Conservation (phyloP, 2,113 vertebrate genomes). For the Rattus norvegicus region GRCr8 NC_086022.1:34841001-34841500, state of each 20-base stretch:
- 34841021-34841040: neutral
- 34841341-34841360: conserved; percentile 60
- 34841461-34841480: conserved; percentile 72
- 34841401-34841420: conserved; percentile 64
- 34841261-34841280: conserved; percentile 63
- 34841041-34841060: conserved; percentile 51
- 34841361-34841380: conserved; percentile 70
- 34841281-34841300: conserved; percentile 15
- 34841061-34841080: neutral
- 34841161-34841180: conserved; percentile 74
- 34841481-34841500: conserved; percentile 54
- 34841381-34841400: conserved; percentile 77
- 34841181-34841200: conserved; percentile 72
- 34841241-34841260: conserved; percentile 64
- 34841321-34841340: conserved; percentile 56
- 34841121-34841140: conserved; percentile 53
- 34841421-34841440: conserved; percentile 72
- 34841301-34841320: conserved; percentile 51
- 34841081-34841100: neutral
- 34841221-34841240: conserved; percentile 15
- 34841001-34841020: neutral
- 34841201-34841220: conserved; percentile 51
- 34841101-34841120: conserved; percentile 62
- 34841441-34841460: conserved; percentile 72
- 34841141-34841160: conserved; percentile 66